Conservation (phyloP, 1,140 invertebrate genomes). For the Rhagoletis zephyria region DNA sequence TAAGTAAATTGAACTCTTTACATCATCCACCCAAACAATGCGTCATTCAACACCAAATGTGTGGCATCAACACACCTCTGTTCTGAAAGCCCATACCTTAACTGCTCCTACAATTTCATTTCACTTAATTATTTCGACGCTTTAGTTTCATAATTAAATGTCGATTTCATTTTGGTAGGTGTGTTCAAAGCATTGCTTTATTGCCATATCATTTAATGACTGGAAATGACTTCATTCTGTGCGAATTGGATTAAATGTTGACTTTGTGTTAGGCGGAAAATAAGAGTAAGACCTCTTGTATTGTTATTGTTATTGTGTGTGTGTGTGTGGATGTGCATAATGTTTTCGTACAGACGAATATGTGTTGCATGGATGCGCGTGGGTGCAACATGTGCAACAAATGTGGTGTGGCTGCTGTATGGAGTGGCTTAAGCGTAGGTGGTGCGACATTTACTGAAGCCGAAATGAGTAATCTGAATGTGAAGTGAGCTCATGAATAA, state of each 20-base stretch:
- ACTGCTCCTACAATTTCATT: constrained; percentile 29
- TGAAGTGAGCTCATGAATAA: constrained; percentile 44
- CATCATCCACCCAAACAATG: neutral
- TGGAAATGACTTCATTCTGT: constrained; percentile 49
- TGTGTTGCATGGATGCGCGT: constrained; percentile 44
- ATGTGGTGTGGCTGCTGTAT: constrained; percentile 47
- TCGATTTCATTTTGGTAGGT: constrained; percentile 47
- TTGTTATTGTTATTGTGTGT: neutral
- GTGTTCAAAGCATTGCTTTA: constrained; percentile 41
- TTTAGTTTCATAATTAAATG: constrained; percentile 52
- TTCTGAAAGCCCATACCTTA: neutral
- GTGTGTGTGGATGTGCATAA: neutral
- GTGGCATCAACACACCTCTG: constrained; percentile 45
- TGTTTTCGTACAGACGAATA: neutral
- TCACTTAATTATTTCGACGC: constrained; percentile 49
- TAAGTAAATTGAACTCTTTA: neutral
- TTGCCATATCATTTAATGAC: constrained; percentile 47
- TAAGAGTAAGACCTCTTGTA: neutral
- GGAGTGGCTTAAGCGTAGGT: constrained; percentile 4
- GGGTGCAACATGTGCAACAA: constrained; percentile 51
- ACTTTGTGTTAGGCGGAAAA: constrained; percentile 28
- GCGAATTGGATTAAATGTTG: constrained; percentile 50
- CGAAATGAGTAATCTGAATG: constrained; percentile 26
- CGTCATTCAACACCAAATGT: constrained; percentile 12
- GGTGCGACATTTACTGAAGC: constrained; percentile 39